Percentiles rank a stretch among this genome's conserved stretches.
These are phyloP conservation scores for Actinia tenebrosa DNA, from an alignment of 64 coral and sea anemone species.

Conservation along the genomic window DNA sequence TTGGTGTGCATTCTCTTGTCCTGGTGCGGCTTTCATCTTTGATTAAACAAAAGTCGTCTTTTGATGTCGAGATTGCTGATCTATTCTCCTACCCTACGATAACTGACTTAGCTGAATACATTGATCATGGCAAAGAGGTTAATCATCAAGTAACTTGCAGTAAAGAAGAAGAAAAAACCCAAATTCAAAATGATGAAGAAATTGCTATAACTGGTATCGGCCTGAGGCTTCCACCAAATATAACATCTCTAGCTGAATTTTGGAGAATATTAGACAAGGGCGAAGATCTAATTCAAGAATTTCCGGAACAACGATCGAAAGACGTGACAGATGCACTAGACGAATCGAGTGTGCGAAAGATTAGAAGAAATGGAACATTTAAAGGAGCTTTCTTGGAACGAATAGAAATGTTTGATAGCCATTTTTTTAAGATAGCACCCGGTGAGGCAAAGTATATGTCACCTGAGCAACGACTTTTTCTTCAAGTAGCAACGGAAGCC, in stretches of 20 bases:
- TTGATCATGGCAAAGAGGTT: background rate
- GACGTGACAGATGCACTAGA: background rate
- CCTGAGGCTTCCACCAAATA: background rate
- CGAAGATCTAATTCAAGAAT: background rate
- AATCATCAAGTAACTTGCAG: background rate
- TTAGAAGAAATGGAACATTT: background rate
- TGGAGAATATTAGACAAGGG: conserved; percentile 18
- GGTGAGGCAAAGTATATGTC: conserved; percentile 18
- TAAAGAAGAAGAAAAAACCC: background rate
- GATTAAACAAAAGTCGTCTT: background rate
- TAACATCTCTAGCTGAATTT: background rate
- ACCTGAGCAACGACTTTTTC: conserved; percentile 5
- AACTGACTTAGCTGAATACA: background rate
- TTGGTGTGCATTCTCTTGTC: background rate
- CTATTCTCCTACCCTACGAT: background rate
- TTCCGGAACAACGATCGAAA: background rate
- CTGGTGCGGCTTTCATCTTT: background rate
- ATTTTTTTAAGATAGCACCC: conserved; percentile 27
- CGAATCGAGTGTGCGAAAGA: background rate
- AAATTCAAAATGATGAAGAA: background rate
- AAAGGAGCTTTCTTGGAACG: conserved; percentile 8
- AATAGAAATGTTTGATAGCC: conserved; percentile 14
- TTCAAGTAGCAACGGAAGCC: conserved; percentile 18
- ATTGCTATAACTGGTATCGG: background rate
- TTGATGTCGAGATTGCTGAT: conserved; percentile 1